Base-by-base conservation (phyloP, 2,888 invertebrate species). In the Sminthurinus aureus region DNA sequence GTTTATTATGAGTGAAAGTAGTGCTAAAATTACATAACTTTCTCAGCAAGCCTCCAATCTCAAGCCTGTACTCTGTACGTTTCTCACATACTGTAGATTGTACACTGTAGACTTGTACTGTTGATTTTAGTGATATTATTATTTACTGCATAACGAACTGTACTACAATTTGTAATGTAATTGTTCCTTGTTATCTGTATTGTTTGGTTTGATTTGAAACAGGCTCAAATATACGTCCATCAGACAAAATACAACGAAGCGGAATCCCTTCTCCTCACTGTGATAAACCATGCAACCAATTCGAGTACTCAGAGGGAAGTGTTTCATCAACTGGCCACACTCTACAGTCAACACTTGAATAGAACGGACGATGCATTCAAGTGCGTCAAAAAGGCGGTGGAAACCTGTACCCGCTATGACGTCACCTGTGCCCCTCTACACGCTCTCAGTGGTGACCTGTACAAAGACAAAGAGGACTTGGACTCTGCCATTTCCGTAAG, bases 201-300 rank as follows among this genome's bases (percentile, higher is more conserved):
- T 79, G 67, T 52, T 51, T 24, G 38, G n/a, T 26, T 58, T 76
- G n/a, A 26, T 24, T 22, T 51, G 24, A 15, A 20, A 58, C 81
- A 88, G 88, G 88, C 88, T 52, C 88, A 88, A 76, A 87, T 87
- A 74, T 87, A 87, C 83, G 86, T 88, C 83, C 86, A 87, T 82
- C 87, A 86, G 81, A 85, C 85, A 81, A 87, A 86, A 84, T 88
- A 87, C 85, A 84, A 84, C 84, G 87, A 88, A 84, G 88, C 88
- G n/a, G 88, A 88, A 81, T 85, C 85, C 67, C 85, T 88, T 75
- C 85, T 87, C 24, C 81, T 88, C 66, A 83, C 87, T 81, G 86
- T 87, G 73, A 87, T 87, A 86, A 38, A 38, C 38, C 85, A 86
- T 71, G 86, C 87, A 79, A 85, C 87, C 64, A 87, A 87, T 83